These are phyloP conservation scores for Progne subis DNA, from an alignment of 2,113 vertebrate species.

Conservation along the genomic window DNA sequence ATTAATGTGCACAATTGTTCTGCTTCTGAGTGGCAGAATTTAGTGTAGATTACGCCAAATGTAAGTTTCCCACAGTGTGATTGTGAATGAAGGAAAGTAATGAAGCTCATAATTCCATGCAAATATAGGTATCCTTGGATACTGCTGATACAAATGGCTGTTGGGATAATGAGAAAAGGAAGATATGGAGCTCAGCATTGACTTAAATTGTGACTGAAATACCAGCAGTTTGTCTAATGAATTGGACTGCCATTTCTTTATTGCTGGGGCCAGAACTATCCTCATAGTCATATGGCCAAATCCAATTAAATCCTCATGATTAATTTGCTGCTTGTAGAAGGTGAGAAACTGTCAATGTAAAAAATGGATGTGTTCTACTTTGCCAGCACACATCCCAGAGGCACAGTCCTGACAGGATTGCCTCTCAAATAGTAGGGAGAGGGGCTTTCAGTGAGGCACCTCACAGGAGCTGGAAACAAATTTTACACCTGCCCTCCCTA, in stretches of 20 bases:
- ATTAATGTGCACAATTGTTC: neutral
- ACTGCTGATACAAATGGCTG: constrained; percentile 15
- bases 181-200: neutral
- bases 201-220: constrained; percentile 27
- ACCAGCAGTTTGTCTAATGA: constrained; percentile 29
- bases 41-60: constrained; percentile 16
- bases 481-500: neutral
- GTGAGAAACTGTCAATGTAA: constrained; percentile 27
- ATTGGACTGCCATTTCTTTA: constrained; percentile 40
- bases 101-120: constrained; percentile 37
- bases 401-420: neutral
- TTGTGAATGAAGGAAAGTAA: constrained; percentile 48
- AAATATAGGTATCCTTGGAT: constrained; percentile 49
- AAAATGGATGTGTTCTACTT: neutral
- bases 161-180: constrained; percentile 17
- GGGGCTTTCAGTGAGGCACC: neutral
- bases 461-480: neutral
- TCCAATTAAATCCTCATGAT: constrained; percentile 49
- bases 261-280: constrained; percentile 11
- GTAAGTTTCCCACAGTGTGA: neutral
- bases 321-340: constrained; percentile 50
- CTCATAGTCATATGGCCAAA: constrained; percentile 22
- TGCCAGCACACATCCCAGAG: neutral
- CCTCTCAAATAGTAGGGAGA: neutral
- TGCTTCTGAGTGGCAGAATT: constrained; percentile 25